phyloP scores from a whole-genome alignment of 2,797 vertebrate genomes.

The Neosilurus mollespiculum region DNA sequence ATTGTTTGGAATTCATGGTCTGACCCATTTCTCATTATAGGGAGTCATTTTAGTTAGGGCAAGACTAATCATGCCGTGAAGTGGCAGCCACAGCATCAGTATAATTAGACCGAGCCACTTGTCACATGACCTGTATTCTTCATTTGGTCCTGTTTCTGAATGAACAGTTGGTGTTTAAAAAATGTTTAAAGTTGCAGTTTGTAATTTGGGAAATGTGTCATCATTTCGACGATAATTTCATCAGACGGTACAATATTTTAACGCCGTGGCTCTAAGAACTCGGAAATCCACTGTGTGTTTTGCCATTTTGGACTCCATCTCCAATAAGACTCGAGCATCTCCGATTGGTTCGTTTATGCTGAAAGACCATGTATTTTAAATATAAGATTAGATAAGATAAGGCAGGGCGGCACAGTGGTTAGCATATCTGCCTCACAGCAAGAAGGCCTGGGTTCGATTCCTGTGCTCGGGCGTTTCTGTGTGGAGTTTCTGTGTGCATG shows the following conservation, averaged over 20 bases:
- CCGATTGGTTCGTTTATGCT: not conserved
- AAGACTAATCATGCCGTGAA: slow-evolving; percentile 43
- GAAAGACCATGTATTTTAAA: not conserved
- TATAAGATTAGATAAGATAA: no score
- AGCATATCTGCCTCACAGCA: no score
- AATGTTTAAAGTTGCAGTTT: not conserved
- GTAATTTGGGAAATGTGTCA: not conserved
- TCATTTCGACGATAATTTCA: not conserved
- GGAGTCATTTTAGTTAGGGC: slow-evolving; percentile 42
- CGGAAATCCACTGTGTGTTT: not conserved
- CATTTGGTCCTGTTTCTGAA: not conserved
- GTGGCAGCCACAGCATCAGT: slow-evolving; percentile 32
- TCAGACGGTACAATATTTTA: not conserved
- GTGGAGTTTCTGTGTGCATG: no score
- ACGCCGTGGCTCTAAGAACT: not conserved
- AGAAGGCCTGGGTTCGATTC: no score
- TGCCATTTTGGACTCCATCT: not conserved
- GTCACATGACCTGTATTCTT: slow-evolving; percentile 28
- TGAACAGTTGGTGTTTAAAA: not conserved
- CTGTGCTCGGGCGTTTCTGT: no score
- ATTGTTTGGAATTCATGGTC: slow-evolving; percentile 46
- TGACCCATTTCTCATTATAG: slow-evolving; percentile 54
- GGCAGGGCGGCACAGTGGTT: no score
- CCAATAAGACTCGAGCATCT: not conserved
- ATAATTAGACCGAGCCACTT: slow-evolving; percentile 35